Conservation (phyloP, 2,888 invertebrate genomes). For the Amiota mariae region DNA sequence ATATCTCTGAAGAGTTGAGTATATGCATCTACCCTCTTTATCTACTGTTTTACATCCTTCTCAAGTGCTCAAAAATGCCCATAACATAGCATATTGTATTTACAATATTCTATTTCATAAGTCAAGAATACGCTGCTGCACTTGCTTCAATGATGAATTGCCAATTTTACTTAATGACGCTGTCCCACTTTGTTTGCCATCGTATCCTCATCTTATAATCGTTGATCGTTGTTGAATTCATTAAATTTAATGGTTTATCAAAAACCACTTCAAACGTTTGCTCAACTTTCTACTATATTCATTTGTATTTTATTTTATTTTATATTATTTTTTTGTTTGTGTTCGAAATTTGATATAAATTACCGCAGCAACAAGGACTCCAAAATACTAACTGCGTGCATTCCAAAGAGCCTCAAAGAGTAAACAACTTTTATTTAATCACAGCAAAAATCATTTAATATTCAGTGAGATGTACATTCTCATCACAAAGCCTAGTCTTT, state of each 20-base stretch:
- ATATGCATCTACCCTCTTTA: not conserved
- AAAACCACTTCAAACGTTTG: conserved; percentile 69
- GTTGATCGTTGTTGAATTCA: conserved; percentile 41
- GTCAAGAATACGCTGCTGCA: conserved; percentile 17
- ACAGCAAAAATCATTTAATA: no score
- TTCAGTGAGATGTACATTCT: no score
- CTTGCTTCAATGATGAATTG: conserved; percentile 63
- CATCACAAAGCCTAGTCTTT: no score
- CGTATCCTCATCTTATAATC: conserved; percentile 38
- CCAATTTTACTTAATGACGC: conserved; percentile 65
- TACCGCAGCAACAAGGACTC: no score
- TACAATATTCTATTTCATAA: no score
- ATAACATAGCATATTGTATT: no score
- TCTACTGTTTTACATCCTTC: not conserved
- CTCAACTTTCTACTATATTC: conserved; percentile 34
- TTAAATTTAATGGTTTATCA: conserved; percentile 69
- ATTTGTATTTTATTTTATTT: no score
- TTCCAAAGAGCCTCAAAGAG: no score
- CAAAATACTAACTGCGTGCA: no score
- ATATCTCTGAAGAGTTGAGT: not conserved
- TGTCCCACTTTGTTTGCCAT: conserved; percentile 45
- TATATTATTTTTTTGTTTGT: not conserved
- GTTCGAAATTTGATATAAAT: not conserved
- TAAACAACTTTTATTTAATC: no score
- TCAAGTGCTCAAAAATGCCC: no score